Base-by-base conservation (phyloP, 2,888 invertebrate genomes). In the Mythimna ferrago region DNA sequence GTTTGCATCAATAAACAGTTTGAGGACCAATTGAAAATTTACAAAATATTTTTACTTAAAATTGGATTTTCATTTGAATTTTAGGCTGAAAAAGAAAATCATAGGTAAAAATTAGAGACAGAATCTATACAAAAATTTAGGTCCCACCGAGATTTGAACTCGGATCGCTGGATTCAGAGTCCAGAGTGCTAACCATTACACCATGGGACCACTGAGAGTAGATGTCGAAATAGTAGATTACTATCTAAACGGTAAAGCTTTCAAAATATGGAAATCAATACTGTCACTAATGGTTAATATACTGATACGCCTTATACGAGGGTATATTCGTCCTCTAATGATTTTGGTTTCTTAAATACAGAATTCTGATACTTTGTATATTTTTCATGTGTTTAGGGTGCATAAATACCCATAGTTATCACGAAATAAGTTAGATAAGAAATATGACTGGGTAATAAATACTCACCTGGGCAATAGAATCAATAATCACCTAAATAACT, bases 91-190 rank as follows among this genome's bases (percentile, higher is more conserved):
- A 48, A 11, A 53, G 32, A 4, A 0, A 16, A 38, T 51, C 2
- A 6, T 53, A 16, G 21, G 11, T 35, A n/a, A 26, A 74, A 78
- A 60, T 38, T 11, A 38, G 11, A 19, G 19, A n/a, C 14, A 14
- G 54, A 16, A 2, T 7, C 58, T n/a, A 1, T 54, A 16, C 76
- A 88, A 88, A 87, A 87, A 62, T 2, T 38, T 89, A 95, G 97
- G 97, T 97, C 96, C 97, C 97, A 97, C 97, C 97, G 97, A 97
- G 97, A 97, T 97, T 97, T 97, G 97, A 97, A 97, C 97, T 97
- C 97, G 97, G 97, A 97, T 97, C 97, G 97, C 97, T 97, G 97
- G 97, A 97, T 97, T 97, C 97, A 97, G 97, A 97, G 97, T 97
- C 97, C 97, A 97, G 97, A 97, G 97, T 97, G 97, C 97, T 97